phyloP scores from a whole-genome alignment of 2,797 vertebrate species.

The Intellagama lesueurii region DNA sequence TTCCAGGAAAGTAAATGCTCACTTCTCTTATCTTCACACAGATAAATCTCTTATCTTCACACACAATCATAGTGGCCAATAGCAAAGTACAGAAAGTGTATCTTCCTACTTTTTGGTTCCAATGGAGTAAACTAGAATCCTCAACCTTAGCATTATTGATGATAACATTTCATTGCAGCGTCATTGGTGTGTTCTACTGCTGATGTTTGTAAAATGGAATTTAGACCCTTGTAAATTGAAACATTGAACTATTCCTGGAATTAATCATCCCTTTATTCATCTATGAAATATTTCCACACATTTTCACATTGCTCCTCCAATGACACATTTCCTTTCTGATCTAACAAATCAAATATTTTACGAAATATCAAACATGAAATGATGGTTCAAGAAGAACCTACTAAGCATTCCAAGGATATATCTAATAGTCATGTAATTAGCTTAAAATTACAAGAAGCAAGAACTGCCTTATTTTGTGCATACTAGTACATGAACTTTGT shows the following conservation, averaged over 20 bases:
- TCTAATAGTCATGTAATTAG: constrained; percentile 81
- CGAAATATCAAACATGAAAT: constrained; percentile 77
- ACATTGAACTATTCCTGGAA: constrained; percentile 34
- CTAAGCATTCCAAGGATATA: constrained; percentile 78
- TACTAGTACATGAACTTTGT: constrained; percentile 73
- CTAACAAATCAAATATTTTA: constrained; percentile 73
- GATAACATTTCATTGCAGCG: too few relatives aligned
- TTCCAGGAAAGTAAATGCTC: too few relatives aligned
- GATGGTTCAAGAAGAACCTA: constrained; percentile 76
- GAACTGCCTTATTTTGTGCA: constrained; percentile 78
- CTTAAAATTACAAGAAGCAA: constrained; percentile 79
- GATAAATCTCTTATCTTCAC: too few relatives aligned
- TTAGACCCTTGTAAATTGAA: too few relatives aligned
- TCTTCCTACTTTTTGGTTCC: too few relatives aligned
- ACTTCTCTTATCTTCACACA: too few relatives aligned
- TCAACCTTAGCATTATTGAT: too few relatives aligned
- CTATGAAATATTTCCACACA: constrained; percentile 66
- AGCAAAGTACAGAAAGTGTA: too few relatives aligned
- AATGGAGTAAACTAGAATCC: too few relatives aligned
- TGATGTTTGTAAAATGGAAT: background rate
- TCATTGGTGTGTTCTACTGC: background rate
- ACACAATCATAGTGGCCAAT: too few relatives aligned
- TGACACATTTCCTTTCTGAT: constrained; percentile 70
- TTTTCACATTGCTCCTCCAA: constrained; percentile 67
- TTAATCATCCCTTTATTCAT: constrained; percentile 59